These are phyloP conservation scores for Crocidura indochinensis DNA, from an alignment of 2,797 vertebrate genomes.

Conservation along the genomic window DNA sequence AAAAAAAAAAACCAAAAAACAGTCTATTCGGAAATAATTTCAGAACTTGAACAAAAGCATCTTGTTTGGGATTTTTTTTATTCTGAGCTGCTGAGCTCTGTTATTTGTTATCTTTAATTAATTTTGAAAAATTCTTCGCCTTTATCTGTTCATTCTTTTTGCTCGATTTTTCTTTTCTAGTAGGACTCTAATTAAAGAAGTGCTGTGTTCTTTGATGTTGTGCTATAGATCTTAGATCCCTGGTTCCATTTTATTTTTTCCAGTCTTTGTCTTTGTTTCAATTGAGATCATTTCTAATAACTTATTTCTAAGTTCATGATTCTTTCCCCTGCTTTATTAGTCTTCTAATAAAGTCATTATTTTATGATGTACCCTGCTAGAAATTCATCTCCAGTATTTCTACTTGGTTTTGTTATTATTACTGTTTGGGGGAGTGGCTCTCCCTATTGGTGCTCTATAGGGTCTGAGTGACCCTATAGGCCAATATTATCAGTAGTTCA, in stretches of 20 bases:
- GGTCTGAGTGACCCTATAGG: too few species aligned
- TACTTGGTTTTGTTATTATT: background rate
- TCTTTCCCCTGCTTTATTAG: background rate
- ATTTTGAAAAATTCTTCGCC: slow-evolving; percentile 1
- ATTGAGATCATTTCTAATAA: slow-evolving; percentile 34
- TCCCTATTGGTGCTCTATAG: too few species aligned
- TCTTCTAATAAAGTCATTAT: background rate
- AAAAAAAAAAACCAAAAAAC: too few species aligned
- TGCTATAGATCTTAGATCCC: background rate
- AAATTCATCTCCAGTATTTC: slow-evolving; percentile 41
- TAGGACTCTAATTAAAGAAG: background rate
- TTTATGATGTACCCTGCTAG: background rate
- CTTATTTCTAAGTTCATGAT: slow-evolving; percentile 33
- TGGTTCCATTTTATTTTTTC: slow-evolving; percentile 14
- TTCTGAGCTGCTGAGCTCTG: background rate
- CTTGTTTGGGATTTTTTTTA: slow-evolving; percentile 30
- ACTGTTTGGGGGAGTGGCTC: background rate
- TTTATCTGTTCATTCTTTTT: slow-evolving; percentile 9
- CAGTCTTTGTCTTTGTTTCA: slow-evolving; percentile 20
- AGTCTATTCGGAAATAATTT: slow-evolving; percentile 37
- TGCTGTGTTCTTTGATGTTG: background rate
- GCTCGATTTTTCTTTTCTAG: background rate
- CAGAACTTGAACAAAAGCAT: slow-evolving; percentile 62
- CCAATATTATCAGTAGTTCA: too few species aligned
- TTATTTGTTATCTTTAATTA: slow-evolving; percentile 40